These are phyloP conservation scores for Pangasianodon gigas DNA, from an alignment of 2,113 vertebrate species.

Conservation along the genomic window DNA sequence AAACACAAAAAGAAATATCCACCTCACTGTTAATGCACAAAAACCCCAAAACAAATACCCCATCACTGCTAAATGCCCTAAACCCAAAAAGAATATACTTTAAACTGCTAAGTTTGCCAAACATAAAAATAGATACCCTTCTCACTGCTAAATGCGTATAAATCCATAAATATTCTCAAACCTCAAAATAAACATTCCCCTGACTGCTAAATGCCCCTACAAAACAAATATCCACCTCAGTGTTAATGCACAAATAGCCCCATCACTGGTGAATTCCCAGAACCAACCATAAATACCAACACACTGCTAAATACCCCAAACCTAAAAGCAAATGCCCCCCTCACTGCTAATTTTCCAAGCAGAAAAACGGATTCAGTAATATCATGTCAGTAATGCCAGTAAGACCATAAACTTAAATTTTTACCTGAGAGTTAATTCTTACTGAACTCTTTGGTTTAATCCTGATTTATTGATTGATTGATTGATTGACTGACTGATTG, in stretches of 20 bases:
- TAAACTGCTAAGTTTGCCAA: neutral
- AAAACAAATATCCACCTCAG: neutral
- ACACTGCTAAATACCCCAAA: neutral
- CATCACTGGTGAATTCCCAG: neutral
- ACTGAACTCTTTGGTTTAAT: constrained; percentile 43
- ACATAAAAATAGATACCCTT: neutral
- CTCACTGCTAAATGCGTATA: neutral
- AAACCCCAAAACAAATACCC: neutral
- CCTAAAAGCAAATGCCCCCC: neutral
- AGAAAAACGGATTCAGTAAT: neutral
- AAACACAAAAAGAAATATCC: neutral
- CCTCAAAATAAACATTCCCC: neutral
- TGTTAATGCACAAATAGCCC: neutral
- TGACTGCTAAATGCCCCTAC: neutral
- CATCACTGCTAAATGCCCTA: neutral
- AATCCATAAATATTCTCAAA: neutral
- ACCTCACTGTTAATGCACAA: neutral
- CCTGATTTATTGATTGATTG: neutral
- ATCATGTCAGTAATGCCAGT: neutral
- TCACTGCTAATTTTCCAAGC: neutral
- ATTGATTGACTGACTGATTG: neutral
- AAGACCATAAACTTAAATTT: neutral
- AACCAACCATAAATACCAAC: neutral
- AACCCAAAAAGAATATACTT: neutral
- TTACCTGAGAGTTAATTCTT: neutral